These are phyloP conservation scores for Eilema griseolum DNA, from an alignment of 2,888 invertebrate species.

Conservation along the genomic window DNA sequence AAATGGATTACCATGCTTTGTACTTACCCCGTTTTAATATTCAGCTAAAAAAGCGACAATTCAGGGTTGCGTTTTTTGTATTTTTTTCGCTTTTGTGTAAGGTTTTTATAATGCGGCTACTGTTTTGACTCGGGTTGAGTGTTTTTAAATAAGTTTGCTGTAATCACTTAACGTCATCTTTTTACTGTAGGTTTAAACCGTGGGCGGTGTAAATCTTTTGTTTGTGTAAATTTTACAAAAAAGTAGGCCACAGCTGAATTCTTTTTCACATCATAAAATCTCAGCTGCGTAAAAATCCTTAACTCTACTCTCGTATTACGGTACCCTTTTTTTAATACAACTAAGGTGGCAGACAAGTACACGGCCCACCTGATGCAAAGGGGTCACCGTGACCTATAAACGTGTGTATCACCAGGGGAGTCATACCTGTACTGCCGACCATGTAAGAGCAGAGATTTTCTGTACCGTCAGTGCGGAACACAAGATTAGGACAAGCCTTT, in stretches of 20 bases:
- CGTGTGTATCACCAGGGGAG: too few relatives aligned
- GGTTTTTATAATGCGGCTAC: constrained; percentile 26
- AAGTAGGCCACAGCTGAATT: not conserved
- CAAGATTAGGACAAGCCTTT: too few relatives aligned
- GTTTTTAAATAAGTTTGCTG: constrained; percentile 34
- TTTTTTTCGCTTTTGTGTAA: constrained; percentile 33
- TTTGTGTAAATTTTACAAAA: constrained; percentile 4
- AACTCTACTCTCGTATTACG: not conserved
- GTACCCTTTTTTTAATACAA: not conserved
- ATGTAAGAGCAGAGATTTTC: too few relatives aligned
- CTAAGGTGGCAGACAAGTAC: too few relatives aligned
- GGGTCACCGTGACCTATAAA: too few relatives aligned
- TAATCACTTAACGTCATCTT: constrained; percentile 9
- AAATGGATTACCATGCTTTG: constrained; percentile 67
- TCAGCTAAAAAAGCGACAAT: constrained; percentile 48
- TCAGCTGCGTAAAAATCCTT: not conserved
- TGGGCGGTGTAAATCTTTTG: constrained; percentile 5
- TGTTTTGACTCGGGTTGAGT: constrained; percentile 33
- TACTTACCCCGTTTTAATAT: constrained; percentile 53
- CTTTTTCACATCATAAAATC: not conserved
- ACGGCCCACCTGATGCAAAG: too few relatives aligned
- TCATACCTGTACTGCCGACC: too few relatives aligned
- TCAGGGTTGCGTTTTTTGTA: constrained; percentile 31
- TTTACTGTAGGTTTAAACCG: constrained; percentile 8
- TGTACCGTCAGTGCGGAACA: too few relatives aligned